Evolutionary conservation across 2,797 vertebrate species (phyloP).

Genomic region (Melopsittacus undulatus): DNA sequence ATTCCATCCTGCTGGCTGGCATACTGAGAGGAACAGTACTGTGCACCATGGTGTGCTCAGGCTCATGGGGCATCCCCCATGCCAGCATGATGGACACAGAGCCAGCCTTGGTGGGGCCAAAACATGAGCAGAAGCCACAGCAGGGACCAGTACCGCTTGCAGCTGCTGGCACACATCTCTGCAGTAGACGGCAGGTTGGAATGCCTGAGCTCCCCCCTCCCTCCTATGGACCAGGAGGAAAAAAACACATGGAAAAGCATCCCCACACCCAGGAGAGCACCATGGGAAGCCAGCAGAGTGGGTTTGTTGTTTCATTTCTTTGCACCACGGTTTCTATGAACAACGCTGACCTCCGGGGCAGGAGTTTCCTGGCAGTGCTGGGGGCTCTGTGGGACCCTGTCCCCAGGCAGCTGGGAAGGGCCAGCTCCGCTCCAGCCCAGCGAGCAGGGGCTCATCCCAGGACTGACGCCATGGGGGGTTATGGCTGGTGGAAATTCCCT

Average conservation of each 20-base stretch:
- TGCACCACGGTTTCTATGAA: background rate
- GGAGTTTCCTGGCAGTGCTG: background rate
- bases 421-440: background rate
- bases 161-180: fast-evolving
- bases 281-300: background rate
- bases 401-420: background rate
- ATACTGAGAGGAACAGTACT: fast-evolving
- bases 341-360: background rate
- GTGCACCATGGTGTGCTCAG: fast-evolving
- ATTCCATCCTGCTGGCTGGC: background rate
- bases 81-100: fast-evolving
- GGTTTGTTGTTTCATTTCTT: background rate
- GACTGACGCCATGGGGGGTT: fast-evolving
- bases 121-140: fast-evolving
- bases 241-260: background rate
- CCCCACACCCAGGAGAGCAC: background rate
- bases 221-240: fast-evolving
- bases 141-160: background rate
- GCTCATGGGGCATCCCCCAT: too few relatives aligned
- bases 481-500: background rate
- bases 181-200: background rate
- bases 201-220: fast-evolving
- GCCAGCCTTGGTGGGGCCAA: background rate
- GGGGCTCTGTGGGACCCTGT: background rate
- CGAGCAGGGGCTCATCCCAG: background rate